phyloP scores from a whole-genome alignment of 1,140 invertebrate species.

The Aphis craccivora region DNA sequence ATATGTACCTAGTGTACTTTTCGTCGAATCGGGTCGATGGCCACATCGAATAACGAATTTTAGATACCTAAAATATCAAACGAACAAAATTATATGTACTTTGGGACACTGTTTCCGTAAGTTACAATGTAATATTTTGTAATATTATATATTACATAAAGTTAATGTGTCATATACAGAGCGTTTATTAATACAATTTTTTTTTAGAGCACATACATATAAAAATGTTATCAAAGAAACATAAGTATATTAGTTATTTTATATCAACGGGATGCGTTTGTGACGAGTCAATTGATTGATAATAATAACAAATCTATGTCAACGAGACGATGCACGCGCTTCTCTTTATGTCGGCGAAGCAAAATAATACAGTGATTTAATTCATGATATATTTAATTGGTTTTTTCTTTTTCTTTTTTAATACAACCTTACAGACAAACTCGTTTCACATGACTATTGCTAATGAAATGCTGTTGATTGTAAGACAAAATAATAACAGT shows the following conservation, averaged over 20 bases:
- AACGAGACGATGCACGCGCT: not conserved
- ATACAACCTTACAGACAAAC: not conserved
- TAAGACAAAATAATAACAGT: not conserved
- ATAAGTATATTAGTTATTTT: not conserved
- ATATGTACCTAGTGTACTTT: not conserved
- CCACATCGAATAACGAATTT: no score
- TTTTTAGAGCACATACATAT: not conserved
- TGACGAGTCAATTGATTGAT: not conserved
- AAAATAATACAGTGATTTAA: not conserved
- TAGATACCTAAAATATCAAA: not conserved
- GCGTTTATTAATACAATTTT: not conserved
- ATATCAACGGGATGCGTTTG: not conserved
- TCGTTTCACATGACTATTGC: not conserved
- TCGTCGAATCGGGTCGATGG: not conserved
- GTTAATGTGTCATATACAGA: not conserved
- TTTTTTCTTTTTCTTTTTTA: conserved; percentile 16
- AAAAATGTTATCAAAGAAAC: not conserved
- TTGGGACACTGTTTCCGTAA: no score
- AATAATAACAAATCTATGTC: conserved; percentile 29
- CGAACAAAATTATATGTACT: not conserved
- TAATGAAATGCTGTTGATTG: not conserved
- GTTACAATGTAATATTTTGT: not conserved
- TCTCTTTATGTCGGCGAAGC: not conserved
- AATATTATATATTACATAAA: not conserved
- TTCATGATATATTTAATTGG: conserved; percentile 17